phyloP scores from a whole-genome alignment of 2,113 vertebrate genomes.

The Oceanodroma tethys region DNA sequence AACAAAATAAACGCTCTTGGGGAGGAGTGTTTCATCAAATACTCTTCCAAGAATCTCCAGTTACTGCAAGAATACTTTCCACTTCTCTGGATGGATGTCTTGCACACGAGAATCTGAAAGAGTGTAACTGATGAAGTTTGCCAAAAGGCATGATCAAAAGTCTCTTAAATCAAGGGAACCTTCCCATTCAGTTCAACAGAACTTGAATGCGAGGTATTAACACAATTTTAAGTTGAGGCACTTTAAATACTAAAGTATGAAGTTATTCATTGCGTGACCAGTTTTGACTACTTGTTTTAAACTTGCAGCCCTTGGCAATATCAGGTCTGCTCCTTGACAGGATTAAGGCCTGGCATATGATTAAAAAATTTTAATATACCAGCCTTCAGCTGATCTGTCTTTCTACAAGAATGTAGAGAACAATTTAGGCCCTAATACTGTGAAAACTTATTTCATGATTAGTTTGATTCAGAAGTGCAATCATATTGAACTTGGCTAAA shows the following conservation, averaged over 20 bases:
- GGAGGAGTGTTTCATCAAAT: neutral
- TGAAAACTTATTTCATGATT: neutral
- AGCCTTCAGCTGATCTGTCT: neutral
- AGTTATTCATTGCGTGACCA: neutral
- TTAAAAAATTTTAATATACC: neutral
- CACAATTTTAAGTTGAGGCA: neutral
- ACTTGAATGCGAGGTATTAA: neutral
- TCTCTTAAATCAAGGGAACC: neutral
- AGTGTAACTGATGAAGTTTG: neutral
- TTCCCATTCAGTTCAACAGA: neutral
- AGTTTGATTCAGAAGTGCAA: neutral
- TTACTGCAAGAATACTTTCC: neutral
- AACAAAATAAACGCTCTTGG: neutral
- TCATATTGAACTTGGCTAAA: neutral
- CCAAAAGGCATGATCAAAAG: neutral
- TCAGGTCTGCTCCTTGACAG: neutral
- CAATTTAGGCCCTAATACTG: neutral
- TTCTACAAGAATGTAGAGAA: neutral
- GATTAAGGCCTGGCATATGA: neutral
- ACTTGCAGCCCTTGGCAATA: neutral
- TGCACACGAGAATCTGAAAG: neutral
- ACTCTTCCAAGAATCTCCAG: neutral
- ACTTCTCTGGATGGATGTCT: neutral
- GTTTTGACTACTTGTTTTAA: neutral
- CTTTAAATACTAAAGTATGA: neutral